Base-by-base conservation (phyloP, 2,888 invertebrate species). In the Macaria notata region DNA sequence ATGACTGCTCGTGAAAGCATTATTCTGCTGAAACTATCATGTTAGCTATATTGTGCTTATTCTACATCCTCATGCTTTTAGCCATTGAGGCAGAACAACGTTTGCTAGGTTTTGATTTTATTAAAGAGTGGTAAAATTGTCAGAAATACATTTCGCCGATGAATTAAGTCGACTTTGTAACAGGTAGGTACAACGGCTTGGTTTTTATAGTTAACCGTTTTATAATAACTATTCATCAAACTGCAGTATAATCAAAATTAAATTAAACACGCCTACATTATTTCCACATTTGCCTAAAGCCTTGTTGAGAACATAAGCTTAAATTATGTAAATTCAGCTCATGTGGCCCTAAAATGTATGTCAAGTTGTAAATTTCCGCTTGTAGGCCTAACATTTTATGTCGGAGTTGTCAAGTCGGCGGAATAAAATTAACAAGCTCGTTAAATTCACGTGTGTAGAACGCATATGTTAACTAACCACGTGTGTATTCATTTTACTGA, bases 301-400 rank as follows among this genome's bases (percentile, higher is more conserved):
- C 45, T 31, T 44, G 38, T 29, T 7, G 31, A 47, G 47, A 58
- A 45, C 43, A 9, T 33, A 42, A 46, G 38, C 46, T 19, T 6
- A 49, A 53, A 51, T 54, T 54, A 54, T 45, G 50, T 43, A 51
- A 55, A 55, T 58, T 45, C 39, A 45, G 31, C 46, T 46, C 50
- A 30, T 48, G 19, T 51, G 41, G 41, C 33, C 47, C 48, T 31
- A 44, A 54, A 58, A 58, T 54, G 33, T 54, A 54, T 58, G 59
- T 59, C 46, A 51, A 47, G 54, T 50, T 33, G 50, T 58, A 44
- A 54, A 50, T 49, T 54, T 45, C 19, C 31, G 49, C 49, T 54
- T 54, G 31, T 46, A 43, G 47, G 43, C 54, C 46, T 44, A 47
- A 46, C 30, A 58, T 54, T 43, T 53, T 52, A 49, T 47, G 49